phyloP scores from a whole-genome alignment of 2,888 invertebrate species.

The Mythimna vitellina region DNA sequence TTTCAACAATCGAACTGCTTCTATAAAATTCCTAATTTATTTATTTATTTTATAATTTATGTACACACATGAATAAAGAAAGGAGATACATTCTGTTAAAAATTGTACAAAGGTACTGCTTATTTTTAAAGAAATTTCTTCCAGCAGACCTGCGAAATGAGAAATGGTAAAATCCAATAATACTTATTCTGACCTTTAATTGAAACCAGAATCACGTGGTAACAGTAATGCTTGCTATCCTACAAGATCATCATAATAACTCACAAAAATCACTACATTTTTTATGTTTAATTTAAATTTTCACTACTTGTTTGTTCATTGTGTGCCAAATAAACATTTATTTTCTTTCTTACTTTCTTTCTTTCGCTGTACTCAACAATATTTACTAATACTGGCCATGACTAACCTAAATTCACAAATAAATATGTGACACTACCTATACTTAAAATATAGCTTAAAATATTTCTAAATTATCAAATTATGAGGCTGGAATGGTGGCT shows the following conservation, averaged over 20 bases:
- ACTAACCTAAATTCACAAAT: conserved; percentile 31
- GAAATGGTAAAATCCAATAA: background rate
- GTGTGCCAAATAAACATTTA: no score
- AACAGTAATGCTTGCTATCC: background rate
- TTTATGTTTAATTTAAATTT: no score
- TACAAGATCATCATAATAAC: background rate
- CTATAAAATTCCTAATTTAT: background rate
- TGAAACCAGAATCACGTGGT: background rate
- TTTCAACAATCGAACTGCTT: background rate
- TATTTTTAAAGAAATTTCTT: no score
- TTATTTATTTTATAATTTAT: no score
- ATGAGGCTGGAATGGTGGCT: conserved; percentile 71
- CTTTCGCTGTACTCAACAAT: conserved; percentile 10
- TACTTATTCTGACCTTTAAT: background rate
- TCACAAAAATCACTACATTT: background rate
- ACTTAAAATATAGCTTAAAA: conserved; percentile 21
- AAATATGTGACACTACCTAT: conserved; percentile 34
- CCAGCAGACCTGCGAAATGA: no score
- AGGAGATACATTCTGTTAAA: no score
- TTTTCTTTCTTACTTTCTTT: no score
- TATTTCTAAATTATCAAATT: conserved; percentile 55
- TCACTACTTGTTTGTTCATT: no score
- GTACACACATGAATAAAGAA: no score
- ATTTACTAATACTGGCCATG: conserved; percentile 50
- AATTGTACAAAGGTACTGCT: no score